These are phyloP conservation scores for Hystrix cristata DNA, from an alignment of 2,113 vertebrate genomes.

Conservation along the genomic window DNA sequence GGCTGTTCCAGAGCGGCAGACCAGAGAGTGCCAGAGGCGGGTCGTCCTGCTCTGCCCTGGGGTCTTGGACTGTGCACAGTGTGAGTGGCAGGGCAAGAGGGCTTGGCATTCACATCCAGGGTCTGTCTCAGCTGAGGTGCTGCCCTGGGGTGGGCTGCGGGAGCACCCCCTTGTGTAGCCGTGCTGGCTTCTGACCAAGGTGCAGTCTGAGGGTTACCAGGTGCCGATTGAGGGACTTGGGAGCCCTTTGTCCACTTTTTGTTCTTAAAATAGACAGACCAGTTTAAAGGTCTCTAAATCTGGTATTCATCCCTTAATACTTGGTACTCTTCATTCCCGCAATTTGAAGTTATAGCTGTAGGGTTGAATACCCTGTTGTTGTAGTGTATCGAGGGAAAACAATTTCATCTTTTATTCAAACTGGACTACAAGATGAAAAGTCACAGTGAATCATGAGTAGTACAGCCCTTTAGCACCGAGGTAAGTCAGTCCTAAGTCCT, in stretches of 20 bases:
- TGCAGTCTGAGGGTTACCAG: neutral
- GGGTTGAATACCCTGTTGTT: neutral
- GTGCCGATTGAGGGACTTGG: neutral
- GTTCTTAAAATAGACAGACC: neutral
- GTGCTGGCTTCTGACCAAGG: neutral
- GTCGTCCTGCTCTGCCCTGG: accelerated
- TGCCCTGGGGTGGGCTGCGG: neutral
- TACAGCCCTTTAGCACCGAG: neutral
- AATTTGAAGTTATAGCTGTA: neutral
- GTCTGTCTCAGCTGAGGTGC: neutral
- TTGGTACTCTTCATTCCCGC: neutral
- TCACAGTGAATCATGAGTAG: neutral
- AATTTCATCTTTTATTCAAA: neutral
- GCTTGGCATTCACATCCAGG: neutral
- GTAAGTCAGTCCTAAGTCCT: neutral
- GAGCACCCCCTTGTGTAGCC: accelerated
- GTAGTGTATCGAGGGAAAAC: neutral
- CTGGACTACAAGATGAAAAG: neutral
- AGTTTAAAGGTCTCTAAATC: neutral
- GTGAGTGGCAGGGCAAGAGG: accelerated
- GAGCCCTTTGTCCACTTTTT: neutral
- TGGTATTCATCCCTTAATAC: neutral
- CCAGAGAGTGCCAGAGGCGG: neutral
- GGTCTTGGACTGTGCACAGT: neutral
- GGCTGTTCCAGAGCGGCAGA: slow-evolving; percentile 2